Percentiles rank a stretch among this genome's conserved stretches.
Conservation (phyloP, 2,797 vertebrate species). For the Enteromius argenteus region DNA sequence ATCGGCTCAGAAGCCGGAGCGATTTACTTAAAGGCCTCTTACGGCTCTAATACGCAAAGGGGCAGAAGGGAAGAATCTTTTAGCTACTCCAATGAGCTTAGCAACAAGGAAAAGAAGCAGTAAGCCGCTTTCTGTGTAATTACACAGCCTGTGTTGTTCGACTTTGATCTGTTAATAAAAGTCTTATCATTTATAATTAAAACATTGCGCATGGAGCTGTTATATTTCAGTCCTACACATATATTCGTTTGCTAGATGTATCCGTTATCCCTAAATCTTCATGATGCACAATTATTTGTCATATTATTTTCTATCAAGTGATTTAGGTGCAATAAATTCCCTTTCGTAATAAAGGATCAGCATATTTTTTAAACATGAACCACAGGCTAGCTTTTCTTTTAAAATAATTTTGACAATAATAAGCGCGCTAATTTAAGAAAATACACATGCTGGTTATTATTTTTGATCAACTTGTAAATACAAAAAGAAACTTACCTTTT, state of each 20-base stretch:
- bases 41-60: constrained; percentile 73
- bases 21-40: constrained; percentile 77
- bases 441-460: neutral
- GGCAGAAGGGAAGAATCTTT: constrained; percentile 75
- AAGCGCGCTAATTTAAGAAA: neutral
- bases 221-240: neutral
- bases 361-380: constrained; percentile 16
- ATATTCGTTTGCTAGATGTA: neutral
- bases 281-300: neutral
- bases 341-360: constrained; percentile 27
- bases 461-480: constrained; percentile 2
- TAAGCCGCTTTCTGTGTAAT: constrained; percentile 83
- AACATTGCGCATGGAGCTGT: constrained; percentile 23
- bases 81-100: constrained; percentile 80
- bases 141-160: constrained; percentile 76
- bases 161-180: constrained; percentile 77
- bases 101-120: constrained; percentile 73
- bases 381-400: neutral
- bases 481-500: constrained; percentile 42
- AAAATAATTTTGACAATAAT: constrained; percentile 35
- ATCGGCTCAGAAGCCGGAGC: constrained; percentile 74
- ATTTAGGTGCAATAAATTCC: neutral
- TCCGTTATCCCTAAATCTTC: neutral
- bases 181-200: constrained; percentile 59
- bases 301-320: neutral